Evolutionary conservation across 1,140 invertebrate genomes (phyloP).

Genomic region (Leptopilina clavipes): DNA sequence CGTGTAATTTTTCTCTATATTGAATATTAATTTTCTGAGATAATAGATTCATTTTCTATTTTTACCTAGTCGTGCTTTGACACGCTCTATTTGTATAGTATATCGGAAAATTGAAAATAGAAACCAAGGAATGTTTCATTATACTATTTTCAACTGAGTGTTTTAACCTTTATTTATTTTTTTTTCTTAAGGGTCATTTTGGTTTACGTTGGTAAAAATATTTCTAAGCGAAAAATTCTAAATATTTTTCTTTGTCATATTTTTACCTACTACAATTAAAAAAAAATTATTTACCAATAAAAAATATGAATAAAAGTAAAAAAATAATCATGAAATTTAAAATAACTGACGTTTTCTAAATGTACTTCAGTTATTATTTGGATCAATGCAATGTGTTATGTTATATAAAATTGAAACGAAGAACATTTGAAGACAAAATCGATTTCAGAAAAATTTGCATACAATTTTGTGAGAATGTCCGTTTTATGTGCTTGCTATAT

Average conservation of each 20-base stretch:
- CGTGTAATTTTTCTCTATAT: background rate
- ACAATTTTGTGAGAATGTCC: background rate
- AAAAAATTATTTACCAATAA: too few relatives aligned
- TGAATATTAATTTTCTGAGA: background rate
- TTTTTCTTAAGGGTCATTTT: background rate
- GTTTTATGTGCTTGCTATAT: background rate
- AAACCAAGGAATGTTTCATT: background rate
- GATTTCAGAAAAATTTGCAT: background rate
- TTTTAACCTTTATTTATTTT: background rate
- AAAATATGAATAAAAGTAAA: too few relatives aligned
- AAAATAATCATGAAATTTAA: too few relatives aligned
- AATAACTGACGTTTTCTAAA: too few relatives aligned
- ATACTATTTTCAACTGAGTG: background rate
- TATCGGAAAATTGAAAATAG: slow-evolving; percentile 9
- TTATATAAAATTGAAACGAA: background rate
- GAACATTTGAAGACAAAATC: background rate
- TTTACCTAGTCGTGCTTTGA: background rate
- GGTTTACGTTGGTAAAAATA: background rate
- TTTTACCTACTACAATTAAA: too few relatives aligned
- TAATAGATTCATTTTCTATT: background rate
- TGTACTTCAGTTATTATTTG: background rate
- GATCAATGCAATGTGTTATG: background rate
- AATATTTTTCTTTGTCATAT: too few relatives aligned
- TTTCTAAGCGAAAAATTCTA: too few relatives aligned
- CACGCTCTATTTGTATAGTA: background rate